A percentile compares a stretch with the other conserved stretches of the same genome.
Evolutionary conservation across 2,888 invertebrate species (phyloP).

Genomic region (Sesamia inferens): DNA sequence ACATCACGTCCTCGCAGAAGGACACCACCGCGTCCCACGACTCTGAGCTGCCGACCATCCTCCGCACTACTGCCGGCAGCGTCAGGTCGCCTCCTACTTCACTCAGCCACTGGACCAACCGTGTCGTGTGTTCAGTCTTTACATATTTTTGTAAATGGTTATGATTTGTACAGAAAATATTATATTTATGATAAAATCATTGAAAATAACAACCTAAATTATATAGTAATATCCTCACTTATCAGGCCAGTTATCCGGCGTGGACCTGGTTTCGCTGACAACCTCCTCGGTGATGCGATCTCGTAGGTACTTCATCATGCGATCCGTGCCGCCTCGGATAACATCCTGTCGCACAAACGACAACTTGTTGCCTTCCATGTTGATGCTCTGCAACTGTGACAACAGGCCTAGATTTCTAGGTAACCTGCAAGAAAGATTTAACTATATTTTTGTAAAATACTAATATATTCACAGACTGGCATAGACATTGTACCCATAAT

Average conservation of each 20-base stretch:
- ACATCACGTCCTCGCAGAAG: no score
- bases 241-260: slow-evolving; percentile 87
- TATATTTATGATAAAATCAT: neutral
- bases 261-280: slow-evolving; percentile 77
- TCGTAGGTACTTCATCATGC: slow-evolving; percentile 94
- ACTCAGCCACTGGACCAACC: no score
- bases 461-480: neutral
- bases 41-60: no score
- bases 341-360: slow-evolving; percentile 95
- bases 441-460: neutral
- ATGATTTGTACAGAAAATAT: neutral
- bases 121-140: no score
- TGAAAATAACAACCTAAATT: neutral
- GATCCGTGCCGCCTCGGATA: slow-evolving; percentile 94
- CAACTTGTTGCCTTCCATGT: slow-evolving; percentile 96
- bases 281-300: slow-evolving; percentile 90
- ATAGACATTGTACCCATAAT: neutral
- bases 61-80: no score
- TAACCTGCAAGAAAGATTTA: slow-evolving; percentile 69
- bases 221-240: slow-evolving; percentile 79
- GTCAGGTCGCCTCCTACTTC: no score
- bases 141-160: neutral
- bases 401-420: slow-evolving; percentile 89
- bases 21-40: no score
- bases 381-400: slow-evolving; percentile 94